These are phyloP conservation scores for Podiceps cristatus DNA, from an alignment of 2,113 vertebrate genomes.

Conservation along the genomic window DNA sequence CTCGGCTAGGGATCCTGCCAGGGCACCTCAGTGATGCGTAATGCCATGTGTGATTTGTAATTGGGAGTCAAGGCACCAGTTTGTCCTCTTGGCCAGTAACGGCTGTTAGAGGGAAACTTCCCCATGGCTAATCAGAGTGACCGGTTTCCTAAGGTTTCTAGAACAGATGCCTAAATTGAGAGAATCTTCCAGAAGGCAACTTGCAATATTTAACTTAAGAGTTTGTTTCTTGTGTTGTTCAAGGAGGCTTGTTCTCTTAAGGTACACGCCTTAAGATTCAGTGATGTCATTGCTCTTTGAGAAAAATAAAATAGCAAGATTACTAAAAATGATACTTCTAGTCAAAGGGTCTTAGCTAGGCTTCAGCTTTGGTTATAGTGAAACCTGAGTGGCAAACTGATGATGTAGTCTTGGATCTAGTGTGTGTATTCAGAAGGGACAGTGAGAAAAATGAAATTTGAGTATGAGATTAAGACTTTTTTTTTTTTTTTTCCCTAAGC, in stretches of 20 bases:
- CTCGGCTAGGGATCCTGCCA: not conserved
- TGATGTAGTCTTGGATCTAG: not conserved
- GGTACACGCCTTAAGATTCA: not conserved
- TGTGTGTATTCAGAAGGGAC: not conserved
- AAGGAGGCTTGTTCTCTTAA: not conserved
- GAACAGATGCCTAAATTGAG: not conserved
- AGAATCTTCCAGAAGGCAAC: not conserved
- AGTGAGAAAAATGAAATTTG: not conserved
- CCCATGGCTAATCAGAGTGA: not conserved
- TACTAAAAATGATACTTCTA: not conserved
- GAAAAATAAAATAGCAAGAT: not conserved
- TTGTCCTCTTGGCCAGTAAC: not conserved
- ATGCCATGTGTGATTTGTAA: not conserved
- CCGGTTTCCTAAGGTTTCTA: not conserved
- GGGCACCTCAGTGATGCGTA: not conserved
- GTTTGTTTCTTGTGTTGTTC: not conserved
- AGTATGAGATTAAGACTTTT: not conserved
- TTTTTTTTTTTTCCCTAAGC: not conserved
- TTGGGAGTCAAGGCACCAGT: not conserved
- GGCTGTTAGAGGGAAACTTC: not conserved
- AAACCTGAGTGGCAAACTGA: not conserved
- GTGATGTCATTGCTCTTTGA: not conserved
- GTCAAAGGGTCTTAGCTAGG: not conserved
- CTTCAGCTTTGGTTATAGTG: not conserved
- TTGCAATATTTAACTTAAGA: not conserved